phyloP scores from a whole-genome alignment of 53 echinoderm and acorn worm species.

The Crossaster papposus region DNA sequence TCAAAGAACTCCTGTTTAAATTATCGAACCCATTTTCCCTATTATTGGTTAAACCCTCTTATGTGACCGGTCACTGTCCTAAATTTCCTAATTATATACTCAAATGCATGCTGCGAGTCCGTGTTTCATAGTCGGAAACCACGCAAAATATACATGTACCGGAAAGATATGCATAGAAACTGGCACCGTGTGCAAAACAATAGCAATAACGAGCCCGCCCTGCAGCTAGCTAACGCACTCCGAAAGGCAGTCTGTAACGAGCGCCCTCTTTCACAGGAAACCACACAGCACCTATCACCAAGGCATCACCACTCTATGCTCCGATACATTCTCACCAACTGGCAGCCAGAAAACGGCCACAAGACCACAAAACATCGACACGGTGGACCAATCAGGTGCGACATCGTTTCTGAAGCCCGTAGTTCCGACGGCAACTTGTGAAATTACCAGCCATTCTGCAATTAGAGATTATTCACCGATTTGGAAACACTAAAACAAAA shows the following conservation, averaged over 20 bases:
- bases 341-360: background rate
- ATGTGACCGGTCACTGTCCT: too few relatives aligned
- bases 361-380: background rate
- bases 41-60: too few relatives aligned
- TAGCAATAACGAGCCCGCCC: too few relatives aligned
- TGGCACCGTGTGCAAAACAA: too few relatives aligned
- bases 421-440: slow-evolving; percentile 10
- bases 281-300: background rate
- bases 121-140: too few relatives aligned
- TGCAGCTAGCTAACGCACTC: too few relatives aligned
- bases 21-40: too few relatives aligned
- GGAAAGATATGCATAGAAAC: too few relatives aligned
- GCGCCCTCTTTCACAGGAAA: slow-evolving; percentile 18
- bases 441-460: background rate
- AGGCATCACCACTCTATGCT: background rate
- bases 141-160: too few relatives aligned
- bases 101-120: too few relatives aligned
- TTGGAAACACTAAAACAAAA: background rate
- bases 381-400: slow-evolving; percentile 22
- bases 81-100: too few relatives aligned
- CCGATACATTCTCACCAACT: background rate
- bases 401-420: background rate
- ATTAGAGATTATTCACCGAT: background rate
- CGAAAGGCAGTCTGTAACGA: background rate
- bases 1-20: background rate